These are phyloP conservation scores for Philereme transversata DNA, from an alignment of 2,888 invertebrate species.

Conservation along the genomic window DNA sequence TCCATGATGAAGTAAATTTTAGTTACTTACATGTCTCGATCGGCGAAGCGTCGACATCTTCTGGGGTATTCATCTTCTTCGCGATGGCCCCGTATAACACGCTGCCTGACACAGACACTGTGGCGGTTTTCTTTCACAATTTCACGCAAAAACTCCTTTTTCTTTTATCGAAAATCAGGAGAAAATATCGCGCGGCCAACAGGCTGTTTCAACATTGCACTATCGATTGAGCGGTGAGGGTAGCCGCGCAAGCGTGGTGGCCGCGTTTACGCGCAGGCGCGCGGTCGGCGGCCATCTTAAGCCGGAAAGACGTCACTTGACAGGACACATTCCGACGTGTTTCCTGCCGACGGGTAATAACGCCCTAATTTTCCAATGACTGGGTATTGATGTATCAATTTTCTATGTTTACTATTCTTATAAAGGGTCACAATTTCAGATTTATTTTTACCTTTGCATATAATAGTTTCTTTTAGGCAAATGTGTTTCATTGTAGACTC, in stretches of 20 bases:
- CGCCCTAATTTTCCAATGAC: conserved; percentile 36
- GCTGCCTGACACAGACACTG: conserved; percentile 78
- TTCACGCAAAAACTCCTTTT: conserved; percentile 50
- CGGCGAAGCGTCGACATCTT: conserved; percentile 84
- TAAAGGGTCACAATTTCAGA: too few species aligned
- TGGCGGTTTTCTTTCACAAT: conserved; percentile 57
- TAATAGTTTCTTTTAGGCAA: too few species aligned
- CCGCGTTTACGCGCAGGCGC: conserved; percentile 41
- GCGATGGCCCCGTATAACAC: conserved; percentile 73
- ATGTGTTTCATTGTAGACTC: too few species aligned
- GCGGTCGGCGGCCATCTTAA: conserved; percentile 44
- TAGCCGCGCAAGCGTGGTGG: conserved; percentile 62
- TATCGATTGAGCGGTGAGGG: conserved; percentile 68
- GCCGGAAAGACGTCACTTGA: conserved; percentile 75
- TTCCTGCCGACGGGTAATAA: conserved; percentile 44
- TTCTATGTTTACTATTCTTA: background rate
- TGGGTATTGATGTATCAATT: conserved; percentile 35
- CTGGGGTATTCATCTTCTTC: conserved; percentile 78
- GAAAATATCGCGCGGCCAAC: conserved; percentile 66
- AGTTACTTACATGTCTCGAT: conserved; percentile 77
- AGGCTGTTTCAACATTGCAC: conserved; percentile 76
- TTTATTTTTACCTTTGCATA: too few species aligned
- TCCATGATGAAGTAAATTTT: conserved; percentile 32
- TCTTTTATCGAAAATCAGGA: conserved; percentile 53
- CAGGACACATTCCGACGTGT: conserved; percentile 50